Evolutionary conservation across 2,888 invertebrate species (phyloP).

Genomic region (Venusia cambrica): DNA sequence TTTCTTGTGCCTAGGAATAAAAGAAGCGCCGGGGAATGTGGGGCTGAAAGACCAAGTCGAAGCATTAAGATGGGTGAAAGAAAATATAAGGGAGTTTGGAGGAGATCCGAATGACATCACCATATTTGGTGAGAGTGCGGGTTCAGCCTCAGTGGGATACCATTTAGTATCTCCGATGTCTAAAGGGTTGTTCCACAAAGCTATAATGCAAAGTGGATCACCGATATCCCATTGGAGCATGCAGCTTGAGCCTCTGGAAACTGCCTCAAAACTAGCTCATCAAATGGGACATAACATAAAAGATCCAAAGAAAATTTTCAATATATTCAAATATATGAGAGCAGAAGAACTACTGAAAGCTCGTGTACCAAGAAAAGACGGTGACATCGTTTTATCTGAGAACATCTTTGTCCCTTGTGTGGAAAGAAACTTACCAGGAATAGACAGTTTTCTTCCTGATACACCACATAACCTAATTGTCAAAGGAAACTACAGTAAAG

Average conservation of each 20-base stretch:
- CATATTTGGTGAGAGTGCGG: constrained; percentile 72
- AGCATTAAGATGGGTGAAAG: constrained; percentile 61
- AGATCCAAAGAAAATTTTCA: constrained; percentile 52
- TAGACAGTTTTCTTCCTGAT: constrained; percentile 52
- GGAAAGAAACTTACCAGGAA: constrained; percentile 44
- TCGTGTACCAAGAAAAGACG: constrained; percentile 56
- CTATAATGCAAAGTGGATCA: constrained; percentile 67
- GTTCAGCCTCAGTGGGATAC: constrained; percentile 60
- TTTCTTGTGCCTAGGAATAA: constrained; percentile 61
- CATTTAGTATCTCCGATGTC: constrained; percentile 66
- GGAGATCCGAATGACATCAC: constrained; percentile 66
- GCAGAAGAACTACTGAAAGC: constrained; percentile 45
- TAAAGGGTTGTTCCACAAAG: constrained; percentile 60
- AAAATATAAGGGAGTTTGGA: constrained; percentile 59
- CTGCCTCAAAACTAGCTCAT: constrained; percentile 49
- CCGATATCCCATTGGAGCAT: constrained; percentile 65
- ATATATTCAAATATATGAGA: constrained; percentile 45
- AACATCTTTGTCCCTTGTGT: constrained; percentile 68
- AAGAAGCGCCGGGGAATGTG: constrained; percentile 66
- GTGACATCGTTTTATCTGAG: constrained; percentile 61
- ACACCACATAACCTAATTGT: constrained; percentile 55
- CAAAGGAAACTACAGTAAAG: constrained; percentile 49
- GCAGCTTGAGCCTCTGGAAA: constrained; percentile 59
- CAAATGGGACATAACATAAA: constrained; percentile 48
- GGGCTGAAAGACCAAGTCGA: constrained; percentile 69